phyloP scores from a whole-genome alignment of 1,140 invertebrate species.

The Drosophila arawakana region DNA sequence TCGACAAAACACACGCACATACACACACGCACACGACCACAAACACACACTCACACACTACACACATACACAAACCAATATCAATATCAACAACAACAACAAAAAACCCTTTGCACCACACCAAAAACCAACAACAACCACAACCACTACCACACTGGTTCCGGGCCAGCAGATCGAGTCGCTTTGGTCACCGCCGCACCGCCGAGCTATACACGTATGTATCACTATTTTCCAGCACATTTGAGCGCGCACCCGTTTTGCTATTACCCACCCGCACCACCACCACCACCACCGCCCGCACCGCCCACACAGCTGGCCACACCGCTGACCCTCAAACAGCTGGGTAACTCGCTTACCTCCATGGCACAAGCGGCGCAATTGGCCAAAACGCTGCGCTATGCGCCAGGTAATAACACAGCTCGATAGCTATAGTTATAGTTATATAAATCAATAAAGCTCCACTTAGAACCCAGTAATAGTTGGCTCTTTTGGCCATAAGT shows the following conservation, averaged over 20 bases:
- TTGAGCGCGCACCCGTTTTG: constrained; percentile 84
- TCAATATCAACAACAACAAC: constrained; percentile 19
- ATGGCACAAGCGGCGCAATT: constrained; percentile 84
- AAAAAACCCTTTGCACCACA: constrained; percentile 41
- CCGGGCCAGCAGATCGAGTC: constrained; percentile 84
- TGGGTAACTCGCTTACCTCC: constrained; percentile 81
- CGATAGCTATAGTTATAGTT: not conserved
- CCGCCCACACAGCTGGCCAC: constrained; percentile 70
- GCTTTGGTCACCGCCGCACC: constrained; percentile 85
- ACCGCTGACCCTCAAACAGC: constrained; percentile 82
- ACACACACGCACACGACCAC: constrained; percentile 12
- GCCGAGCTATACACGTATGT: constrained; percentile 86
- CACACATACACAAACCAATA: constrained; percentile 14
- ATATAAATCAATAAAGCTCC: constrained; percentile 6
- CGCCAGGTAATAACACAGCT: constrained; percentile 73
- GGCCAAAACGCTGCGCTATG: constrained; percentile 83
- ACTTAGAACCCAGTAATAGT: not conserved
- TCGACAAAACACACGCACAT: constrained; percentile 54
- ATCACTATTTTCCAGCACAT: constrained; percentile 85
- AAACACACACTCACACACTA: constrained; percentile 51
- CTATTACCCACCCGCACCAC: constrained; percentile 84
- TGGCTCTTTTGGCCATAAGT: not conserved
- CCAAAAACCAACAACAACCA: constrained; percentile 20
- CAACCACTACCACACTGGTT: constrained; percentile 23
- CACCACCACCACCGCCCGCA: constrained; percentile 80